These are phyloP conservation scores for Atherix ibis DNA, from an alignment of 2,888 invertebrate species.

Conservation along the genomic window DNA sequence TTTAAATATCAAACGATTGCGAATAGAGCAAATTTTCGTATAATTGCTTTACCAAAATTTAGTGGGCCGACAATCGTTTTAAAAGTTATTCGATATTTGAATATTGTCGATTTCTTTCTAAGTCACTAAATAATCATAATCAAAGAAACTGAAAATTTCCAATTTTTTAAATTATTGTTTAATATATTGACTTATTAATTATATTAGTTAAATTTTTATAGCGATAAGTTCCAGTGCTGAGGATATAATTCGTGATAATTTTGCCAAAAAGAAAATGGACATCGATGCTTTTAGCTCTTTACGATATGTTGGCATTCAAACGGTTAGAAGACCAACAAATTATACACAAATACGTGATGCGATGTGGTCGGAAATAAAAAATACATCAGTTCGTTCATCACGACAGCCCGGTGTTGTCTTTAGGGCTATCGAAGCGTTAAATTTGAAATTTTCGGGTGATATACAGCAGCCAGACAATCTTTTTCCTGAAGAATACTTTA, in stretches of 20 bases:
- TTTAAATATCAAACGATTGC: too few relatives aligned
- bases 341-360: slow-evolving; percentile 41
- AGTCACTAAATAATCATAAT: slow-evolving; percentile 1
- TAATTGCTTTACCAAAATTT: too few relatives aligned
- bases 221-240: too few relatives aligned
- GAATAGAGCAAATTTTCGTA: too few relatives aligned
- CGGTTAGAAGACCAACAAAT: slow-evolving; percentile 38
- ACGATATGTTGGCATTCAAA: slow-evolving; percentile 48
- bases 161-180: too few relatives aligned
- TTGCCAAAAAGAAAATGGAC: slow-evolving; percentile 43
- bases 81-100: too few relatives aligned
- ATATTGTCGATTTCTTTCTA: too few relatives aligned
- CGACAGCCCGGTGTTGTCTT: slow-evolving; percentile 50
- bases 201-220: slow-evolving; percentile 5
- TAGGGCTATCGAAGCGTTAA: slow-evolving; percentile 51
- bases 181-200: slow-evolving; percentile 4
- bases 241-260: slow-evolving; percentile 43
- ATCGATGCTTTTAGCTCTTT: slow-evolving; percentile 58
- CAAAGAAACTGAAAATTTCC: too few relatives aligned
- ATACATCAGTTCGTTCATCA: slow-evolving; percentile 53
- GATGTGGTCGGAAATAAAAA: slow-evolving; percentile 45
- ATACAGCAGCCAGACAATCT: slow-evolving; percentile 45
- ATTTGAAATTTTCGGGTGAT: slow-evolving; percentile 57
- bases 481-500: slow-evolving; percentile 66
- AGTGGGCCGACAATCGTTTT: too few relatives aligned